A percentile compares a stretch with the other conserved stretches of the same genome.
phyloP scores from a whole-genome alignment of 2,888 invertebrate genomes.

The Lycocerus yunnanus region DNA sequence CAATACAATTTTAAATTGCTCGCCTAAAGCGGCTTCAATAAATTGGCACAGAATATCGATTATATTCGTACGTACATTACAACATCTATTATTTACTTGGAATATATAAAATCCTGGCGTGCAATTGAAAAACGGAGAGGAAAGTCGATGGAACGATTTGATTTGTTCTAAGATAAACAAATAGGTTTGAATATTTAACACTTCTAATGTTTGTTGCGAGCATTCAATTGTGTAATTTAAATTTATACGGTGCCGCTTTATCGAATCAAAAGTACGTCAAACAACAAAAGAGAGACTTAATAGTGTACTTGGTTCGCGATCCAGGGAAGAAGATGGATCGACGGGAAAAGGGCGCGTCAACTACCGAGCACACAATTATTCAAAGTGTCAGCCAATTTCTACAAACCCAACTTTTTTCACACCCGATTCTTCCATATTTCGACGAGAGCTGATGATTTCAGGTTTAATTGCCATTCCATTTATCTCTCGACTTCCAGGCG shows the following conservation, averaged over 20 bases:
- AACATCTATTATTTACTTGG: not conserved
- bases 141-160: not conserved
- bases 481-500: slow-evolving; percentile 33
- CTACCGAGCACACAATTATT: slow-evolving; percentile 38
- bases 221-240: not conserved
- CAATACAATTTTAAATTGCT: not conserved
- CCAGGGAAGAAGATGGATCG: slow-evolving; percentile 30
- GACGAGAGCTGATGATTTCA: slow-evolving; percentile 28
- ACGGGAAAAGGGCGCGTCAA: slow-evolving; percentile 31
- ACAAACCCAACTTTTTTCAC: slow-evolving; percentile 32
- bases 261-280: slow-evolving; percentile 22
- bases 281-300: slow-evolving; percentile 18
- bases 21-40: not conserved
- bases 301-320: slow-evolving; percentile 17
- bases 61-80: not conserved
- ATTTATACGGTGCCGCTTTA: slow-evolving; percentile 7
- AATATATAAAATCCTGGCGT: not conserved
- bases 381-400: slow-evolving; percentile 40
- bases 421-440: slow-evolving; percentile 28
- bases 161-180: not conserved
- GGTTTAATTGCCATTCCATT: slow-evolving; percentile 41
- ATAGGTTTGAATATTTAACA: not conserved
- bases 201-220: not conserved
- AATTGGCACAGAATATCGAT: not conserved
- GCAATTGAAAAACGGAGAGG: not conserved